phyloP scores from a whole-genome alignment of 2,113 vertebrate species.

The Sphyrna mokarran region DNA sequence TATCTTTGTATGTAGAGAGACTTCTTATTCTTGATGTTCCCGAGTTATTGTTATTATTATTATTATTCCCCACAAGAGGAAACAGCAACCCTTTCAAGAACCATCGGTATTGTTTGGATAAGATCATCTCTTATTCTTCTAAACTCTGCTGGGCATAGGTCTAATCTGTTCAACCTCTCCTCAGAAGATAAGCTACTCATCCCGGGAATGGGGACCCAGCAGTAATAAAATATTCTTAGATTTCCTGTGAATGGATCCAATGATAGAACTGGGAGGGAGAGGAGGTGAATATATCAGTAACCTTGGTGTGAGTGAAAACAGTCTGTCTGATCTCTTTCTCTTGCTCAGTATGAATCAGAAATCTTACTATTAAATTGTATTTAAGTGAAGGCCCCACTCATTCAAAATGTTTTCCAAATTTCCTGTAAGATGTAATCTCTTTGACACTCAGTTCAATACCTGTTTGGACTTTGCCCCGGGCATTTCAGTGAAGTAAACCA shows the following conservation, averaged over 20 bases:
- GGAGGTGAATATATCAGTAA: background rate
- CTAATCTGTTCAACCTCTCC: too few species aligned
- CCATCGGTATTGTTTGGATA: too few species aligned
- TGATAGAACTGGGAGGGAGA: background rate
- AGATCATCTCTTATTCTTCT: too few species aligned
- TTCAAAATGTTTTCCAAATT: background rate
- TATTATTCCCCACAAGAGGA: too few species aligned
- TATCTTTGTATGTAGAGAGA: too few species aligned
- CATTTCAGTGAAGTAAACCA: background rate
- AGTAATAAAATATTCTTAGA: background rate
- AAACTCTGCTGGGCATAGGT: too few species aligned
- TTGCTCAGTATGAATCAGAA: background rate
- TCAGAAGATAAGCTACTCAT: too few species aligned
- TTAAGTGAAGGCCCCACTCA: background rate
- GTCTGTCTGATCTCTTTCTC: background rate
- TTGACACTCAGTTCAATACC: background rate
- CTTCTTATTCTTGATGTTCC: too few species aligned
- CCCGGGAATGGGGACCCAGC: background rate
- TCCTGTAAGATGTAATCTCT: background rate
- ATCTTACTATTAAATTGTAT: background rate
- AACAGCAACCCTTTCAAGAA: too few species aligned
- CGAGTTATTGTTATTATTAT: background rate
- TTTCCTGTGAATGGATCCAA: background rate
- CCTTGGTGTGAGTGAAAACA: background rate
- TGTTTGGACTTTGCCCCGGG: too few species aligned